Conservation (phyloP, 2,797 vertebrate genomes). For the Manis pentadactyla region DNA sequence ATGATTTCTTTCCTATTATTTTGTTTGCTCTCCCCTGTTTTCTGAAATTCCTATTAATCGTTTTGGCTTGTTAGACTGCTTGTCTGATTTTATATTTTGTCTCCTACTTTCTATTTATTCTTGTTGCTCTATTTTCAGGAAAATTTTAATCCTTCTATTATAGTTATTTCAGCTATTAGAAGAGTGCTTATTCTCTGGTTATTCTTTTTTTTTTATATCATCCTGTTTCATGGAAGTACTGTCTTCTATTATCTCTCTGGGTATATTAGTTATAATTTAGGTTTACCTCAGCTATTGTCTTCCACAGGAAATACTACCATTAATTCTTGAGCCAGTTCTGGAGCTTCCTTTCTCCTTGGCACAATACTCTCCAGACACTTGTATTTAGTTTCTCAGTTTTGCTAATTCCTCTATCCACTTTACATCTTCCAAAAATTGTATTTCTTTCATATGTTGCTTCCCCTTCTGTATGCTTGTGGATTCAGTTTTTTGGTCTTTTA, state of each 20-base stretch:
- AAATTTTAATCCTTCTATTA: conserved; percentile 15
- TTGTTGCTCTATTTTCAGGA: conserved; percentile 49
- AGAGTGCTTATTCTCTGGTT: conserved; percentile 9
- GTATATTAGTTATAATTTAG: conserved; percentile 7
- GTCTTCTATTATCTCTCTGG: not conserved
- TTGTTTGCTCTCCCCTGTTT: not conserved
- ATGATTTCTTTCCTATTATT: conserved; percentile 26
- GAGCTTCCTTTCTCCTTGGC: not conserved
- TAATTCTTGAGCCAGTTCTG: not conserved
- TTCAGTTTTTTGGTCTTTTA: not conserved
- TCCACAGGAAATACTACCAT: not conserved
- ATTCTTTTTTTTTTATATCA: conserved; percentile 33
- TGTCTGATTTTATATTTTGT: conserved; percentile 41
- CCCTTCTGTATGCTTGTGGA: not conserved
- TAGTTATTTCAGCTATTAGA: conserved; percentile 31
- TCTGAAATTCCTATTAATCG: conserved; percentile 31
- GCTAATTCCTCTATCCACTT: not conserved
- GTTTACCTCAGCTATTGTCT: conserved; percentile 48
- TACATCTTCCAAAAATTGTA: conserved; percentile 34
- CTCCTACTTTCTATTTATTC: not conserved
- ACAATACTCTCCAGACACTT: not conserved
- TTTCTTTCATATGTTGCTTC: conserved; percentile 5
- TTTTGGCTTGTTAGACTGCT: not conserved
- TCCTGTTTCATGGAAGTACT: conserved; percentile 23
- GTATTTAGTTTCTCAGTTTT: conserved; percentile 19